Conservation (phyloP, 2,797 vertebrate genomes). For the Clarias platycephalus region DNA sequence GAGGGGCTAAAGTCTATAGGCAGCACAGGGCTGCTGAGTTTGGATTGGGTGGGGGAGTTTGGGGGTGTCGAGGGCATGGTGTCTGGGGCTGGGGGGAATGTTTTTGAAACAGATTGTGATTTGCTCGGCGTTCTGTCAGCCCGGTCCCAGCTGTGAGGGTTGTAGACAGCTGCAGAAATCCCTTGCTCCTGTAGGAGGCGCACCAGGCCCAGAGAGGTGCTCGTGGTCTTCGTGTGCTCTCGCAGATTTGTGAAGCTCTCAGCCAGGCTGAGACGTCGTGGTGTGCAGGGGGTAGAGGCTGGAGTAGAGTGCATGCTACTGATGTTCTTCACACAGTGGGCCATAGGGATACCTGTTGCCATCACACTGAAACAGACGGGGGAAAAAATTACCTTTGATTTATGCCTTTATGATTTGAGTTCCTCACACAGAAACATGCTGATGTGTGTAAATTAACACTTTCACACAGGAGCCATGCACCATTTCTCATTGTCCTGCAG, state of each 20-base stretch:
- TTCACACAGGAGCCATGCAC: constrained; percentile 27
- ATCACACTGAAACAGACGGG: constrained; percentile 37
- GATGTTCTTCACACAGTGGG: constrained; percentile 70
- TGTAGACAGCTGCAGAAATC: constrained; percentile 91
- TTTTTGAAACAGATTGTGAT: constrained; percentile 53
- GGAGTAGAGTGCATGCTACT: constrained; percentile 76
- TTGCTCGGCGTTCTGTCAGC: constrained; percentile 65
- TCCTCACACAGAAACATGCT: not conserved
- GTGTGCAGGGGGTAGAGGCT: constrained; percentile 88
- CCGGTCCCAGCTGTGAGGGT: constrained; percentile 90
- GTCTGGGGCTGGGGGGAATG: constrained; percentile 61
- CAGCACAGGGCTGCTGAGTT: constrained; percentile 69
- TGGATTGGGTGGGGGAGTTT: constrained; percentile 80
- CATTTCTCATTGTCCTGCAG: not conserved
- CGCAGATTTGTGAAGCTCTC: constrained; percentile 95
- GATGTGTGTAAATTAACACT: not conserved
- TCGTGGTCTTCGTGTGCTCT: constrained; percentile 94
- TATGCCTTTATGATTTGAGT: not conserved
- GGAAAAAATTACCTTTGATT: constrained; percentile 7
- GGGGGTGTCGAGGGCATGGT: constrained; percentile 85
- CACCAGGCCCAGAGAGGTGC: constrained; percentile 93
- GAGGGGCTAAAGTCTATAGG: constrained; percentile 88
- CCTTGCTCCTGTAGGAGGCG: constrained; percentile 88
- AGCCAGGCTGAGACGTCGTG: constrained; percentile 87
- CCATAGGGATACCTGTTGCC: constrained; percentile 62